Evolutionary conservation across 2,113 vertebrate species (phyloP).

Genomic region (Diadophis punctatus): DNA sequence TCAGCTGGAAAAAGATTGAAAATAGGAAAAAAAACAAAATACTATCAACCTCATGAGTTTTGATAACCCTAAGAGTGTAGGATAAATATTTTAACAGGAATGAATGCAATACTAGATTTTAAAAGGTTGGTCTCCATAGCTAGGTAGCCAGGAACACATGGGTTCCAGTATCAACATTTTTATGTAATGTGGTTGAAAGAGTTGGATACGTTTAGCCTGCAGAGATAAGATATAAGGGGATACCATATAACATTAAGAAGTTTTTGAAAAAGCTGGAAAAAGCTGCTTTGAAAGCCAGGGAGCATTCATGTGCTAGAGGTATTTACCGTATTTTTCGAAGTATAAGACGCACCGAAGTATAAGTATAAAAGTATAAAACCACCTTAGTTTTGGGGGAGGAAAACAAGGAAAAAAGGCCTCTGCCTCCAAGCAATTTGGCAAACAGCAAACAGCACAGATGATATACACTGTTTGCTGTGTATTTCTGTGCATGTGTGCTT

Average conservation of each 20-base stretch:
- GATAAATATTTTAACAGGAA: neutral
- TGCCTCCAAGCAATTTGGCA: too few relatives aligned
- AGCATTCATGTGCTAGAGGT: neutral
- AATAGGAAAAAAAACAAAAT: neutral
- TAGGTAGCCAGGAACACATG: neutral
- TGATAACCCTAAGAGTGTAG: neutral
- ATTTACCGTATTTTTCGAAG: too few relatives aligned
- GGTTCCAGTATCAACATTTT: neutral
- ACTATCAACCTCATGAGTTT: neutral
- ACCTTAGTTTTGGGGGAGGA: too few relatives aligned
- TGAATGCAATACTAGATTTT: neutral
- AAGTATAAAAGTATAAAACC: too few relatives aligned
- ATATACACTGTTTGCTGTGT: too few relatives aligned
- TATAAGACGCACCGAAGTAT: too few relatives aligned
- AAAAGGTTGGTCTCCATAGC: neutral
- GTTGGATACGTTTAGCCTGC: neutral
- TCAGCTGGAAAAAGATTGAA: neutral
- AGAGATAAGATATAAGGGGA: neutral
- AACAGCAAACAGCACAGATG: too few relatives aligned
- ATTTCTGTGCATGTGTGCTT: too few relatives aligned
- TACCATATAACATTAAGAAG: neutral
- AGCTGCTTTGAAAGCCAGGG: neutral
- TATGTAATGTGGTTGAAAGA: neutral
- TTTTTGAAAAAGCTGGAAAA: neutral
- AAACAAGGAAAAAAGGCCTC: too few relatives aligned